Base-by-base conservation (phyloP, 2,888 invertebrate species). In the Zonitis immaculata region DNA sequence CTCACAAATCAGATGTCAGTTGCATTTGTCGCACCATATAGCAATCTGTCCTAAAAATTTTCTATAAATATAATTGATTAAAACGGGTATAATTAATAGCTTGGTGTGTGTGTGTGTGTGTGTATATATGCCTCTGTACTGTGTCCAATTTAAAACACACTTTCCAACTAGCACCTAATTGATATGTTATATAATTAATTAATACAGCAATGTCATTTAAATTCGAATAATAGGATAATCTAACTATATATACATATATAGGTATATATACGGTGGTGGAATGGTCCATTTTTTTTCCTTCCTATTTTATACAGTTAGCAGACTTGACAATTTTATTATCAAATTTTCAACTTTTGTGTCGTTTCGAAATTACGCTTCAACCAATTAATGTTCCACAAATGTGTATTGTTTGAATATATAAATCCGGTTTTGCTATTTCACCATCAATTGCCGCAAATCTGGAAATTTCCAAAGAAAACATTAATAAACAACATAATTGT, bases 141-240 rank as follows among this genome's bases (percentile, higher is more conserved):
- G 55, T 58, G 63, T 55, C 66, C 69, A 70, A 68, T 71, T 71
- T 69, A 69, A 71, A 71, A 71, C 66, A 63, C 61, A 66, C 65
- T 67, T 65, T 67, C 66, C 66, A 62, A 63, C 63, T 66, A n/a
- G n/a, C 67, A 67, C 3, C 71, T 71, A 71, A 71, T 71, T 71
- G 70, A 71, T 71, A 70, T 69, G 70, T 68, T 66, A 68, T 68
- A n/a, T n/a, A n/a, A n/a, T n/a, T n/a, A 70, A 71, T 71, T 71
- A 69, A 71, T 71, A 71, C 70, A 66, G 67, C 66, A 67, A 68
- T 70, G 71, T 70, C 69, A 71, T 68, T 70, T 67, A 66, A n/a
- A 22, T 22, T 22, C 22, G 22, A 22, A 22, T n/a, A n/a, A n/a
- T 5, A 22, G 22, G 5, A 22, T 22, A 22, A 60, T 62, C 64